Percentiles rank a stretch among this genome's conserved stretches.
phyloP scores from a whole-genome alignment of 2,113 vertebrate species.

The Alces alces region DNA sequence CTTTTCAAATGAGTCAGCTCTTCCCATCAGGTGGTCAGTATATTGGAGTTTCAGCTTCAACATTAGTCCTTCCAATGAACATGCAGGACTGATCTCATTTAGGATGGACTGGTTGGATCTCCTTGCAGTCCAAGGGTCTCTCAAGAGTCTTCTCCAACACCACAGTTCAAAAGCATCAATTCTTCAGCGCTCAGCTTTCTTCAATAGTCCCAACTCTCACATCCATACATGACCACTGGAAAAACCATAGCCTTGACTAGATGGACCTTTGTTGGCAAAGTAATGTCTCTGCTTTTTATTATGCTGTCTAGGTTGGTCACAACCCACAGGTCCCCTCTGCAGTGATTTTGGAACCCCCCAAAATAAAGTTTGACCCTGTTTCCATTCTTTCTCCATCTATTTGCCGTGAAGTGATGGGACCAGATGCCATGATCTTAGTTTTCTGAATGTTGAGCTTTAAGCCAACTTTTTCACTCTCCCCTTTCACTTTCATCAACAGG shows the following conservation, averaged over 20 bases:
- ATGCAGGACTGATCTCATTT: neutral
- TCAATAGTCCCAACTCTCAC: neutral
- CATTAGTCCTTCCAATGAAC: neutral
- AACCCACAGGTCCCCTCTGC: neutral
- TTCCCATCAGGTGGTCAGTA: neutral
- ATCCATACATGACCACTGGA: neutral
- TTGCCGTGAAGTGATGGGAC: neutral
- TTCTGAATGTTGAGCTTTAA: neutral
- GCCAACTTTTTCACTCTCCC: neutral
- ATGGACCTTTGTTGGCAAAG: neutral
- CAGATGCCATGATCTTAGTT: neutral
- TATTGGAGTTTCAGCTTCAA: neutral
- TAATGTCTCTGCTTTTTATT: neutral
- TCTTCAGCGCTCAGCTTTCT: neutral
- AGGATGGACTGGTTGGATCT: neutral
- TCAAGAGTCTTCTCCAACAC: neutral
- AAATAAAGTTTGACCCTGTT: neutral
- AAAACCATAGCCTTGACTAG: neutral
- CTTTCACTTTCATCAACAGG: neutral
- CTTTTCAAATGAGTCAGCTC: neutral
- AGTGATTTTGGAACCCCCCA: neutral
- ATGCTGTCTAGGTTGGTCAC: neutral
- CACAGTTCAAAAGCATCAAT: neutral
- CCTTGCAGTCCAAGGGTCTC: neutral
- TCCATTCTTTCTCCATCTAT: neutral